Base-by-base conservation (phyloP, 2,888 invertebrate species). In the Dasysyrphus tricinctus region DNA sequence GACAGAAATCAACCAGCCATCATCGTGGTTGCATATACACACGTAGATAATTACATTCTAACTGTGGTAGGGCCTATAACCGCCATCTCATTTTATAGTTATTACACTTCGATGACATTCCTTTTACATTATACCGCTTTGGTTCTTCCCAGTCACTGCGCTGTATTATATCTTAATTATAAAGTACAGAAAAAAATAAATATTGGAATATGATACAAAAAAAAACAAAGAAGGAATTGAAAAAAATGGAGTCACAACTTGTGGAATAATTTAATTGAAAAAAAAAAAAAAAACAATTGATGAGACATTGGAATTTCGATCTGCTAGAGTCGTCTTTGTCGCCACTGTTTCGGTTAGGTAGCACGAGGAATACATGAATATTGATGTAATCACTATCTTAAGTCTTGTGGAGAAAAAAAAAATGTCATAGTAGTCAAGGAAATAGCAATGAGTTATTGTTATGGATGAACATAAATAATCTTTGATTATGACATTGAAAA, bases 91-190 rank as follows among this genome's bases (percentile, higher is more conserved):
- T n/a, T 74, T 67, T 77, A 81, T 74, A 74, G 67, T 72, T 70
- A 72, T 78, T 79, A 75, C 65, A 75, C 51, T 34, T 51, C 51
- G 61, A 73, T 74, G 73, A 42, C 34, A 73, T 65, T 73, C 61
- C 81, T 77, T 74, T 85, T 56, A 63, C 49, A 81, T 74, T 34
- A 44, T 57, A 12, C 73, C 76, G 80, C 61, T n/a, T n/a, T n/a
- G n/a, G n/a, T n/a, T n/a, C n/a, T n/a, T n/a, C n/a, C n/a, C n/a
- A n/a, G n/a, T n/a, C n/a, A n/a, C 24, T 24, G 24, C 34, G 11
- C 49, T 59, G 65, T 70, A 86, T 86, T 86, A 86, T 86, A 82
- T 86, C 86, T 82, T 86, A 86, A 86, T 86, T 82, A 86, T 61
- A 3, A 61, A 67, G 82, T 77, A 75, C 32, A 67, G 65, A 82